Percentiles rank a stretch among this genome's conserved stretches.
Evolutionary conservation across 2,888 invertebrate genomes (phyloP).

Genomic region (Lasioglossum zephyrum): DNA sequence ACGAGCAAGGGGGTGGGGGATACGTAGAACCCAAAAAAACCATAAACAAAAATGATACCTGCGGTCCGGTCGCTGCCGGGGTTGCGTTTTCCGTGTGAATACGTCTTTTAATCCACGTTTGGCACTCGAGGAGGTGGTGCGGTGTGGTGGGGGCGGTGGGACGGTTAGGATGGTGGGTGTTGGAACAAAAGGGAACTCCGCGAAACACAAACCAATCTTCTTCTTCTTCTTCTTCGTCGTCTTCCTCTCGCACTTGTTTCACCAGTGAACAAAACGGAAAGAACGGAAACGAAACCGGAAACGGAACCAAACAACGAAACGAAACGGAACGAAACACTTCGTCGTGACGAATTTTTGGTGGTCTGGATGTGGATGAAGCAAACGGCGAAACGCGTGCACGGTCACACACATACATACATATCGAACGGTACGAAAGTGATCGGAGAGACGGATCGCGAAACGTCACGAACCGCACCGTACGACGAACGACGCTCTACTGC

Average conservation of each 20-base stretch:
- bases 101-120: conserved; percentile 68
- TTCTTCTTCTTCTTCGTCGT: background rate
- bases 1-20: background rate
- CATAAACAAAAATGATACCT: conserved; percentile 32
- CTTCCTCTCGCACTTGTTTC: background rate
- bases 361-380: conserved; percentile 1
- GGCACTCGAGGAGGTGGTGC: conserved; percentile 48
- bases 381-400: conserved; percentile 58
- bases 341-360: background rate
- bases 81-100: conserved; percentile 11
- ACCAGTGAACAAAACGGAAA: conserved; percentile 2
- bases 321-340: conserved; percentile 31
- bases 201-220: conserved; percentile 3
- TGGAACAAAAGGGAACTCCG: background rate
- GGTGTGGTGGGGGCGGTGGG: background rate
- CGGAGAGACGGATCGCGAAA: conserved; percentile 40
- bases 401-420: conserved; percentile 48
- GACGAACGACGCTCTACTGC: conserved; percentile 82
- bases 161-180: background rate
- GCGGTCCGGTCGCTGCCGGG: background rate
- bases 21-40: conserved; percentile 9
- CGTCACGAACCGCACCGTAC: conserved; percentile 74
- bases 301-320: background rate
- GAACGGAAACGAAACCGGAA: background rate
- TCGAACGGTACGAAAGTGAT: conserved; percentile 44